Evolutionary conservation across 2,888 invertebrate species (phyloP).

Genomic region (Oligia strigilis): DNA sequence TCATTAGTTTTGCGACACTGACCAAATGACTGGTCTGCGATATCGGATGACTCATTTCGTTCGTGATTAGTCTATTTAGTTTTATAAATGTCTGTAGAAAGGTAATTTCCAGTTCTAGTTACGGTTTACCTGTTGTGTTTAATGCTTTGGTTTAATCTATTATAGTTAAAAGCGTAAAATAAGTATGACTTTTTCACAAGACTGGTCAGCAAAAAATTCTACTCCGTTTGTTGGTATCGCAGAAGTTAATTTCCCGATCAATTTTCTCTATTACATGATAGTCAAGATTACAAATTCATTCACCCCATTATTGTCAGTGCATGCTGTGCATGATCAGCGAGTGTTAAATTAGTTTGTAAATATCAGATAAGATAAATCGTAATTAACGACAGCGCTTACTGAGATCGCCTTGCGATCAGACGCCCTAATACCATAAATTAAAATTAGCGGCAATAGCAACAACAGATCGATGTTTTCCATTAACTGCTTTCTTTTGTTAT

Average conservation of each 20-base stretch:
- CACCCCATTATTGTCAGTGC: constrained; percentile 35
- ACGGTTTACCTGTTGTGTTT: constrained; percentile 44
- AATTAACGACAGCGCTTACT: constrained; percentile 76
- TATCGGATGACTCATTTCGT: constrained; percentile 89
- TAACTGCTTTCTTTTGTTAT: constrained; percentile 69
- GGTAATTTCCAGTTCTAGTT: constrained; percentile 69
- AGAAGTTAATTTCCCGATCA: not conserved
- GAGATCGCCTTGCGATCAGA: constrained; percentile 81
- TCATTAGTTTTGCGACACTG: constrained; percentile 91
- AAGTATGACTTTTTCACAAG: not conserved
- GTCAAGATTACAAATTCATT: constrained; percentile 39
- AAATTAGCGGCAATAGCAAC: constrained; percentile 82
- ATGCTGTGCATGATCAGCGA: constrained; percentile 49
- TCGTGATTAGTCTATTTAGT: constrained; percentile 86
- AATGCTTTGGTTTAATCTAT: constrained; percentile 2
- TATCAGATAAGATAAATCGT: constrained; percentile 58
- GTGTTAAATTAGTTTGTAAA: constrained; percentile 59
- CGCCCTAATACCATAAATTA: constrained; percentile 89
- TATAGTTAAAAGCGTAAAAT: not conserved
- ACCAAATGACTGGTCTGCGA: constrained; percentile 89
- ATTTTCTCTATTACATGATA: constrained; percentile 21
- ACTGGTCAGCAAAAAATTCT: not conserved
- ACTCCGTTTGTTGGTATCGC: not conserved
- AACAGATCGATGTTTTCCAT: constrained; percentile 84
- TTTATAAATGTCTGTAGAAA: constrained; percentile 77